Evolutionary conservation across 2,888 invertebrate genomes (phyloP).

Genomic region (Plusia festucae): DNA sequence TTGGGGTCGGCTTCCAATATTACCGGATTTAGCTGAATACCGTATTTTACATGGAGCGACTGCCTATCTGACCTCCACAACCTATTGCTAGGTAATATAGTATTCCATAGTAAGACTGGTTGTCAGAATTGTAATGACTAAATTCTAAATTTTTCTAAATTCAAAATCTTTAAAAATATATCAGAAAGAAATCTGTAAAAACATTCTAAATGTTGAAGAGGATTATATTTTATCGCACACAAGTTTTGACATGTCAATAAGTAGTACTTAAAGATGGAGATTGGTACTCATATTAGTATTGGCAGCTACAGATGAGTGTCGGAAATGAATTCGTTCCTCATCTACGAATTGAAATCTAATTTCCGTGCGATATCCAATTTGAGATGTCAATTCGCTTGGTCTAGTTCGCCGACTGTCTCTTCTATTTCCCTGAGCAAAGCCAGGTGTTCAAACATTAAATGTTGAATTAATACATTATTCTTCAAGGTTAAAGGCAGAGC

Average conservation of each 20-base stretch:
- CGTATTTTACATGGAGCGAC: no score
- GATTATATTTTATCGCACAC: neutral
- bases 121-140: no score
- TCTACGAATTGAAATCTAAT: conserved; percentile 26
- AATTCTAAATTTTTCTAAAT: no score
- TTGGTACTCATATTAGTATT: neutral
- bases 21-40: no score
- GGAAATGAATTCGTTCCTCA: conserved; percentile 33
- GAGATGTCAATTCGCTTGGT: conserved; percentile 1
- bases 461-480: neutral
- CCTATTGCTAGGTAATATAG: no score
- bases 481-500: no score
- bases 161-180: no score
- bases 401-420: neutral
- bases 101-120: no score
- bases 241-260: neutral
- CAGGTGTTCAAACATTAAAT: neutral
- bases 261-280: neutral
- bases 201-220: neutral
- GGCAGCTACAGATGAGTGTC: conserved; percentile 6
- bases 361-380: conserved; percentile 21
- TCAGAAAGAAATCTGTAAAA: neutral
- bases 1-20: no score
- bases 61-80: no score
- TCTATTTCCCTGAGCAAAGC: neutral